Evolutionary conservation across 2,888 invertebrate species (phyloP).

Genomic region (Exephanes ischioxanthus): DNA sequence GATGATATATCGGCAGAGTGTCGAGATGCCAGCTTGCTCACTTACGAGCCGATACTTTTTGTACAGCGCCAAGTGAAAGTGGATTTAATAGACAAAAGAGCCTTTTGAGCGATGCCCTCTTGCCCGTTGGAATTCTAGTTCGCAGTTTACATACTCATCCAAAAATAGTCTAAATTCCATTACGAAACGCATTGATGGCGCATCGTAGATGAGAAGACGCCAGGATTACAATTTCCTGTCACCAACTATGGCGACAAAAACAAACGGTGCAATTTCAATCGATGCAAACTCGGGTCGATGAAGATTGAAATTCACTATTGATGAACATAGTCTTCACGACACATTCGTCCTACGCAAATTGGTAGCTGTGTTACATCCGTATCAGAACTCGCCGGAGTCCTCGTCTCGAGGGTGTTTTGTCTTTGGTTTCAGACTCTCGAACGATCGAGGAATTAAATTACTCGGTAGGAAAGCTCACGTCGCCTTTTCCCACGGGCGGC

Average conservation of each 20-base stretch:
- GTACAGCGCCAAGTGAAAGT: background rate
- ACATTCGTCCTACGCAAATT: background rate
- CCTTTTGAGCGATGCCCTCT: background rate
- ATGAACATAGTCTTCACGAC: background rate
- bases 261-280: background rate
- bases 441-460: conserved; percentile 15
- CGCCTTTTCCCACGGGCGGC: background rate
- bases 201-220: too few relatives aligned
- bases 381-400: background rate
- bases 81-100: background rate
- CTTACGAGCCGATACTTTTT: background rate
- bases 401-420: conserved; percentile 18
- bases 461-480: background rate
- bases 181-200: background rate
- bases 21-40: background rate
- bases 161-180: background rate
- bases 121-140: background rate
- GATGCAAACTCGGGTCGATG: background rate
- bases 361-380: background rate
- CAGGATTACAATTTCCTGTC: too few relatives aligned
- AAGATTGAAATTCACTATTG: background rate
- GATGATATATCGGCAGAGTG: background rate
- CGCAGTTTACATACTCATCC: background rate
- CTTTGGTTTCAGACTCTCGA: background rate
- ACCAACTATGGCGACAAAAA: background rate